Evolutionary conservation across 2,797 vertebrate species (phyloP), one percentile per base, ranked within the genome.

Genomic region (Onychomys torridus): DNA sequence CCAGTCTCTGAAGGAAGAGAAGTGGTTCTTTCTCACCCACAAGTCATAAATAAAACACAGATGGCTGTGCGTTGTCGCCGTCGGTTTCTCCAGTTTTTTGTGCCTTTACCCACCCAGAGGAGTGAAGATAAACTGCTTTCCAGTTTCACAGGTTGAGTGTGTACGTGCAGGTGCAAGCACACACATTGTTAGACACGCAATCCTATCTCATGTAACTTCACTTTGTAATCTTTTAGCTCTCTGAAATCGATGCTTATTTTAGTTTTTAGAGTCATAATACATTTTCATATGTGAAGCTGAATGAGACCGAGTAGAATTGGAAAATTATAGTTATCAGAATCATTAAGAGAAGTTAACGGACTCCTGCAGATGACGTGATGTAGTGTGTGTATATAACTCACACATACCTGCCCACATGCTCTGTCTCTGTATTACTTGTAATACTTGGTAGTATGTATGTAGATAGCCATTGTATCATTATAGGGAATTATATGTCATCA

Each of bases 271-370:
- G 55, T 59, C 67, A 46, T 55, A n/a, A 81, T 55, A 88, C 85
- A 96, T 55, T n/a, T 73, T 29, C 49, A 27, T 40, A 52, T 86
- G 52, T 2, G 67, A 89, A 92, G 57, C 46, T 77, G 34, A 89
- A 67, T 91, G 57, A 92, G 86, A 55, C 61, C 55, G 83, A 91
- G 73, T 87, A 95, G 65, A 97, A 95, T 93, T 82, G 76, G 52
- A 34, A 77, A 95, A 69, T 73, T 59, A 34, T 7, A 67, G 7
- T 37, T 34, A 19, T 49, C n/a, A 14, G 57, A 19, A 34, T 34
- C 23, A 37, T 29, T 75, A 37, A 57, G 63, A 63, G 67, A 81
- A 46, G 34, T 27, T 52, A 23, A 19, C 63, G 34, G 21, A 32
- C n/a, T 61, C 21, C 69, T 17, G 14, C 61, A 79, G 40, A 25